Evolutionary conservation across 53 echinoderm and acorn worm genomes (phyloP), one percentile per base, ranked within the genome.

Genomic region (Stichopus horrens): DNA sequence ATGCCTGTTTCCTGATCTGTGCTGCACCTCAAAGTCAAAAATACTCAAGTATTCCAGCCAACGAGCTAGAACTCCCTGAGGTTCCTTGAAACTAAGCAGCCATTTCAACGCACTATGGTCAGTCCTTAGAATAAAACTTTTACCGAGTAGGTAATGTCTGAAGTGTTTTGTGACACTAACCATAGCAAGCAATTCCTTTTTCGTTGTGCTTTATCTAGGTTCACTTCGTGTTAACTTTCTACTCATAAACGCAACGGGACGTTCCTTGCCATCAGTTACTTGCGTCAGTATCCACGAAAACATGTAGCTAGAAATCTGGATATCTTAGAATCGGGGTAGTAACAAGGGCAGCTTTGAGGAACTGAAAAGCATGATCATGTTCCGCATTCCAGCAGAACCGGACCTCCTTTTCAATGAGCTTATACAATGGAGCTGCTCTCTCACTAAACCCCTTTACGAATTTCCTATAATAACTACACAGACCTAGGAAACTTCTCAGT

Each of bases 401-500:
- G 52, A 55, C 18, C 13, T 55, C 79, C 55, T 79, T 79, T n/a
- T 79, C 52, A 10, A 55, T 79, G 10, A 94, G 75, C 4, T 81
- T 79, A 81, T 86, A 58, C 21, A 94, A 68, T n/a, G 94, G 94
- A 11, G 20, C 59, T 0, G 90, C 92, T 53, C 84, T 89, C 51
- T 94, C 83, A 7, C 92, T 60, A 21, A 88, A 74, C 21, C 68
- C 76, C 5, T 90, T 88, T 23, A 94, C 73, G 57, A 94, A 92
- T 51, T 88, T 92, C 60, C 90, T 57, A 65, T 92, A 92, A n/a
- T n/a, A n/a, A 57, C 89, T 89, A 6, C 90, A 88, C 7, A 94
- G 52, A 9, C 94, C 94, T 52, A 94, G 22, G 71, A 94, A 94
- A 9, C 76, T 83, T n/a, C 92, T 57, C 21, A 92, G 19, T n/a